Conservation (phyloP, 2,113 vertebrate genomes). For the Oreocharis arfaki region DNA sequence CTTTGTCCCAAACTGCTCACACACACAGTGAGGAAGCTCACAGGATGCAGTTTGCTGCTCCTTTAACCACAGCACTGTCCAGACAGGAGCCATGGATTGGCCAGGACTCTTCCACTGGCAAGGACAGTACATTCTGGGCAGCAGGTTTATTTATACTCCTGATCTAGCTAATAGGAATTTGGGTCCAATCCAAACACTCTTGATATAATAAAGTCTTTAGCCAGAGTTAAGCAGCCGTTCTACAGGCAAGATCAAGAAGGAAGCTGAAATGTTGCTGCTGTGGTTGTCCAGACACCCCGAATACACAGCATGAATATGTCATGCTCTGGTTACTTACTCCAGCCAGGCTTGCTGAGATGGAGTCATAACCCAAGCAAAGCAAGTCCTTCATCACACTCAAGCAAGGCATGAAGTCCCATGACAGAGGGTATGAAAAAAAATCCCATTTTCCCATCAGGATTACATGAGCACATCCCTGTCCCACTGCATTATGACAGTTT, state of each 20-base stretch:
- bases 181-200: not conserved
- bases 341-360: not conserved
- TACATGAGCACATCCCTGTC: fast-evolving
- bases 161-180: slow-evolving; percentile 12
- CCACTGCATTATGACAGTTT: not conserved
- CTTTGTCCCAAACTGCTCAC: not conserved
- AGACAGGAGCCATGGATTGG: not conserved
- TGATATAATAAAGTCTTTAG: not conserved
- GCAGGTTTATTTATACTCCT: slow-evolving; percentile 13
- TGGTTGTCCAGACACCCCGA: not conserved
- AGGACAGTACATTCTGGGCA: not conserved
- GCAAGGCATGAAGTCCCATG: not conserved
- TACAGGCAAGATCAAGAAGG: not conserved
- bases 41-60: not conserved
- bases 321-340: not conserved
- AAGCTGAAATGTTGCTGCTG: not conserved
- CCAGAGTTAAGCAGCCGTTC: not conserved
- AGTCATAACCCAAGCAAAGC: not conserved
- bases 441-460: not conserved
- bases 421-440: not conserved
- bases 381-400: not conserved
- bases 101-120: not conserved
- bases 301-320: not conserved
- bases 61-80: not conserved
- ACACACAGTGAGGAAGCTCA: not conserved